These are phyloP conservation scores for Brachionus rubens DNA, from an alignment of 1,140 invertebrate species.

Conservation along the genomic window DNA sequence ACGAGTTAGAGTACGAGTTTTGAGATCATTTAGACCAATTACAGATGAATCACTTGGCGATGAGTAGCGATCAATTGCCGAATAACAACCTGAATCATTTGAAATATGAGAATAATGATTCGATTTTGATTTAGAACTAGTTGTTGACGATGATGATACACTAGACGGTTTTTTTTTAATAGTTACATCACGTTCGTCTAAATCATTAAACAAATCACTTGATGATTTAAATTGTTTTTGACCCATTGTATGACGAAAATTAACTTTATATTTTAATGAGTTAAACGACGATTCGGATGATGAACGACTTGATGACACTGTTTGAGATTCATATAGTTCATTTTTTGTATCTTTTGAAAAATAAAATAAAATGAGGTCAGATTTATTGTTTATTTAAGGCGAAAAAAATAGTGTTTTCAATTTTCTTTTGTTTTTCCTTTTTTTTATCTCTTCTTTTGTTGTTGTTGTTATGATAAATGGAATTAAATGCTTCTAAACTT, in stretches of 20 bases:
- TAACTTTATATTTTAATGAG: too few relatives aligned
- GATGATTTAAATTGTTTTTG: slow-evolving; percentile 34
- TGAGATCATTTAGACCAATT: not conserved
- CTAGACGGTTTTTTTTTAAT: slow-evolving; percentile 20
- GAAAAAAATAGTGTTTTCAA: too few relatives aligned
- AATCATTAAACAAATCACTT: slow-evolving; percentile 11
- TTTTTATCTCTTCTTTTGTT: too few relatives aligned
- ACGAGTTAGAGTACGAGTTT: not conserved
- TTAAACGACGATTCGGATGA: too few relatives aligned
- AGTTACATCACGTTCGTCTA: not conserved
- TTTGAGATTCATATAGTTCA: too few relatives aligned
- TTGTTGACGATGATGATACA: not conserved
- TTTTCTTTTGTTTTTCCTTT: too few relatives aligned
- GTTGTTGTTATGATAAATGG: too few relatives aligned
- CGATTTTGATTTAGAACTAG: slow-evolving; percentile 2
- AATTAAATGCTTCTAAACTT: too few relatives aligned
- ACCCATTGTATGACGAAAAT: not conserved
- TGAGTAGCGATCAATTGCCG: not conserved
- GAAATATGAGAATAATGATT: slow-evolving; percentile 22
- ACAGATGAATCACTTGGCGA: slow-evolving; percentile 7
- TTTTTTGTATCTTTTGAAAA: too few relatives aligned
- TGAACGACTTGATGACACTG: too few relatives aligned
- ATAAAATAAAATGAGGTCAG: too few relatives aligned
- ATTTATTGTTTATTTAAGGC: too few relatives aligned
- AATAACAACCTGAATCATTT: slow-evolving; percentile 23